phyloP scores from a whole-genome alignment of 2,113 vertebrate genomes.

The Solenodon paradoxus region DNA sequence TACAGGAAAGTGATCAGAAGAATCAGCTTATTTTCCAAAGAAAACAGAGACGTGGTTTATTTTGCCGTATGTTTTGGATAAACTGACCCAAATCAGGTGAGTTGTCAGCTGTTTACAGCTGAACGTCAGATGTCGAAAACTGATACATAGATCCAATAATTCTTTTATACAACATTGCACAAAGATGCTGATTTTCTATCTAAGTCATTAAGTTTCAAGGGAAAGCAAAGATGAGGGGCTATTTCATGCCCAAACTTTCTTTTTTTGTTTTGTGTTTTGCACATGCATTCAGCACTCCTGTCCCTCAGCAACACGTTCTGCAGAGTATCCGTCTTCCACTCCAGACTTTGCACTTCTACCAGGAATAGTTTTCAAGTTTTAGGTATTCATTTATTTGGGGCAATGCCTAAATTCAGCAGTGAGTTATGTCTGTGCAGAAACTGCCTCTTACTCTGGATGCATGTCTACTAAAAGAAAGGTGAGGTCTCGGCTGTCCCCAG shows the following conservation, averaged over 20 bases:
- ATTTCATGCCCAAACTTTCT: neutral
- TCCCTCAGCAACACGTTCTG: neutral
- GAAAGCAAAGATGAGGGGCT: neutral
- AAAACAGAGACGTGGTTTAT: conserved; percentile 25
- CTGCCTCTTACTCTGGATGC: neutral
- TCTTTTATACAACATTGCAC: neutral
- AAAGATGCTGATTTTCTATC: neutral
- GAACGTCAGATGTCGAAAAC: conserved; percentile 45
- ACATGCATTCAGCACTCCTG: neutral
- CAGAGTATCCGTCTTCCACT: neutral
- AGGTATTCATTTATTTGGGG: conserved; percentile 9
- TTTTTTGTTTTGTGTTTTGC: neutral
- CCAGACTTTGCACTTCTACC: neutral
- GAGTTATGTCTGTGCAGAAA: neutral
- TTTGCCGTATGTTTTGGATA: conserved; percentile 41
- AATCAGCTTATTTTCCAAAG: conserved; percentile 21
- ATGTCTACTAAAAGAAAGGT: neutral
- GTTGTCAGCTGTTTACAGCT: conserved; percentile 48
- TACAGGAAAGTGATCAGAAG: neutral
- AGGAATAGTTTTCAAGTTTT: conserved; percentile 28
- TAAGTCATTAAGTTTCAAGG: neutral
- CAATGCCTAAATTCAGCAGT: neutral
- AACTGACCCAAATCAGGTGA: conserved; percentile 59
- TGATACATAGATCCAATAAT: neutral
- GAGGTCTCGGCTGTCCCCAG: neutral